Evolutionary conservation across 2,113 vertebrate genomes (phyloP), one percentile per base, ranked within the genome.

Genomic region (Tympanuchus pallidicinctus): DNA sequence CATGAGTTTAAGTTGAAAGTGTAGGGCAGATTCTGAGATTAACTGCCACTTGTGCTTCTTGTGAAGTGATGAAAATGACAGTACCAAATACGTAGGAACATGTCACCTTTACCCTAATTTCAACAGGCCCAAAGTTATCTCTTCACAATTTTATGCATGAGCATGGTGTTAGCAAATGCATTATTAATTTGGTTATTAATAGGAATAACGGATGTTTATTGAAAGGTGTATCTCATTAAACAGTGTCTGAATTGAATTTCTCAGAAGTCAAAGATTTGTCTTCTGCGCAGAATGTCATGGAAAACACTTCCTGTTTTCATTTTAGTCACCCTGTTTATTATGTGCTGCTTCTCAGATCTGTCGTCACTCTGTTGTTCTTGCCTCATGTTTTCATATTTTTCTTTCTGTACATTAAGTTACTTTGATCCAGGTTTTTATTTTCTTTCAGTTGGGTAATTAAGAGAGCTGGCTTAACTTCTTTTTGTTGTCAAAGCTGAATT

Each of bases 391-490:
- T 92, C 60, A 73, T 94, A 48, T 59, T 87, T 70, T 93, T 79
- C 50, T 75, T 81, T 82, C 83, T 71, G 71, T 81, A 86, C 71
- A 34, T 89, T 82, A 79, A 72, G 91, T 94, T 95, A 65, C 93
- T 97, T 96, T 96, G 88, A 86, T 93, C 50, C 36, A 20, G 50
- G 74, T 81, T 90, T 94, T 92, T 87, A 87, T 93, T 81, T 91
- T 79, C 79, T 92, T 95, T 93, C 80, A 88, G 54, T 64, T 93
- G 17, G 21, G 63, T 94, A 94, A 96, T 95, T 93, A 95, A 93
- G 70, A 92, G 80, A 72, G 43, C 69, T 93, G 66, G 87, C 79
- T 93, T 84, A 61, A n/a, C 60, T 86, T n/a, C 73, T 75, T 84
- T 96, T 91, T 85, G 81, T 82, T 88, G 42, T 60, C 56, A 25